These are phyloP conservation scores for Podocnemis expansa DNA, from an alignment of 2,113 vertebrate species.

Conservation along the genomic window DNA sequence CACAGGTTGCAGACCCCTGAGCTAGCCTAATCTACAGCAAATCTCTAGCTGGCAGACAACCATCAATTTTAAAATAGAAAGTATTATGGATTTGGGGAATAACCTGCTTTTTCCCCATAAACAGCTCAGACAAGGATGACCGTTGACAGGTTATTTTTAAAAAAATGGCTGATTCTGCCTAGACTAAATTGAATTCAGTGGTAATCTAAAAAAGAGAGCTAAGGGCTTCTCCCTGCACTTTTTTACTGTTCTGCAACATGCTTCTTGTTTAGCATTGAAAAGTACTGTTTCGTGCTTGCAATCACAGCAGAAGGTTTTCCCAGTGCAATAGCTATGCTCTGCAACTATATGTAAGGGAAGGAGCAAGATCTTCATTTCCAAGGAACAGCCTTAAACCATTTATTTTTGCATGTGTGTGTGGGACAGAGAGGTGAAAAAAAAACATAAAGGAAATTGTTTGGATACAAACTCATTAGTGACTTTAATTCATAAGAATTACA, in stretches of 20 bases:
- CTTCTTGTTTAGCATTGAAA: not conserved
- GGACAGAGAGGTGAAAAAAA: not conserved
- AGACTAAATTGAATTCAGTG: not conserved
- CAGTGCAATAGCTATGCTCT: not conserved
- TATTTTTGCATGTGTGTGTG: not conserved
- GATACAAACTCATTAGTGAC: not conserved
- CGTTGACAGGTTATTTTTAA: not conserved
- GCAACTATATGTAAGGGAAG: not conserved
- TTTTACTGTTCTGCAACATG: not conserved
- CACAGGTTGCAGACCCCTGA: no score
- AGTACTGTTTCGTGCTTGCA: not conserved
- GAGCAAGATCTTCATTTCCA: not conserved
- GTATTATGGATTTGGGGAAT: not conserved
- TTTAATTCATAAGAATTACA: not conserved
- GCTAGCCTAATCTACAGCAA: not conserved
- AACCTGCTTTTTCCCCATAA: not conserved
- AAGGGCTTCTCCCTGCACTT: not conserved
- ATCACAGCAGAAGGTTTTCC: not conserved
- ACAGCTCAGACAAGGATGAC: not conserved
- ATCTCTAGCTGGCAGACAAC: not conserved
- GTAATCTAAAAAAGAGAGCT: not conserved
- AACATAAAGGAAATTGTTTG: not conserved
- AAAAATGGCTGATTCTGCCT: not conserved
- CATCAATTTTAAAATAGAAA: not conserved
- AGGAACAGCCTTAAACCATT: not conserved